phyloP scores from a whole-genome alignment of 2,113 vertebrate genomes.

The Phrynosoma platyrhinos region DNA sequence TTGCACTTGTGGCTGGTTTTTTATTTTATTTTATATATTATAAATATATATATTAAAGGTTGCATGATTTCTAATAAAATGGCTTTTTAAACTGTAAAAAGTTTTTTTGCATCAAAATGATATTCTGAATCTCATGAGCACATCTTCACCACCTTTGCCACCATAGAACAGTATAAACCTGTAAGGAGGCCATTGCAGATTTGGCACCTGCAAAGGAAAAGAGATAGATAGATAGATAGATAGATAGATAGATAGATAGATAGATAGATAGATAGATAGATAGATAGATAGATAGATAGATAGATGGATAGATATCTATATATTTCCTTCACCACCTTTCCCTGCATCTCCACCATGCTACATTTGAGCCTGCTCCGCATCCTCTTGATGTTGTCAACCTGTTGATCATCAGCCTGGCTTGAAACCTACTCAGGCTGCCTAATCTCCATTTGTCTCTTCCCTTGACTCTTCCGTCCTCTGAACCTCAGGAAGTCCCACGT shows the following conservation, averaged over 20 bases:
- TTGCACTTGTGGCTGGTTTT: conserved; percentile 82
- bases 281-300: background rate
- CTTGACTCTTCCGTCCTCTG: background rate
- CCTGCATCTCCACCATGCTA: background rate
- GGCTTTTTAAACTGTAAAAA: conserved; percentile 75
- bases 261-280: conserved; percentile 16
- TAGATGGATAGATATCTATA: conserved; percentile 27
- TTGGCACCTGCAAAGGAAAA: conserved; percentile 58
- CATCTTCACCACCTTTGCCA: conserved; percentile 42
- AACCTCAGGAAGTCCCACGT: background rate
- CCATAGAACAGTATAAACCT: conserved; percentile 41
- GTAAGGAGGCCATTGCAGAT: conserved; percentile 56
- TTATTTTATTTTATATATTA: conserved; percentile 3
- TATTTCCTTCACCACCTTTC: too few relatives aligned
- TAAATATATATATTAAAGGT: conserved; percentile 79
- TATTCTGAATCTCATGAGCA: conserved; percentile 66
- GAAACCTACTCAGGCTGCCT: background rate
- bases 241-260: conserved; percentile 23
- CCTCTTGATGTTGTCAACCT: background rate
- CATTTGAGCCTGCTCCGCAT: background rate
- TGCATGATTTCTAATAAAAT: conserved; percentile 90
- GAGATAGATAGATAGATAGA: background rate
- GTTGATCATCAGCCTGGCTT: background rate
- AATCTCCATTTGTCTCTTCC: background rate
- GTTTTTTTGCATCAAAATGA: conserved; percentile 71